These are phyloP conservation scores for Neogale vison DNA, from an alignment of 2,113 vertebrate species.

Conservation along the genomic window DNA sequence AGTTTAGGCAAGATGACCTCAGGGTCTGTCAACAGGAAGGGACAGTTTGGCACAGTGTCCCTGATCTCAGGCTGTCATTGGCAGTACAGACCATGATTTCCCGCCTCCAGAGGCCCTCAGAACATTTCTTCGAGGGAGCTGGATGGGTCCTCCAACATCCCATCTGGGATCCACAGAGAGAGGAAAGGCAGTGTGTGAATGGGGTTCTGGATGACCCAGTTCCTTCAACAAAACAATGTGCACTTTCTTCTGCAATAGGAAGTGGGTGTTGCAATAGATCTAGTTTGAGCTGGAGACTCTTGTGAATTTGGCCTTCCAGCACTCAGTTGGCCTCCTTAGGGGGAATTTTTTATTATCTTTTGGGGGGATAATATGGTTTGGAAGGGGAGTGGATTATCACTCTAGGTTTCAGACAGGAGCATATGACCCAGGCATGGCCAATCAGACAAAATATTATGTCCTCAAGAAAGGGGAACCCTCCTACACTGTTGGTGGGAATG, in stretches of 20 bases:
- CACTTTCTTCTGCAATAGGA: not conserved
- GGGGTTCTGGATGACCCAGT: not conserved
- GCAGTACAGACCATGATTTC: no score
- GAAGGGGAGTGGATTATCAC: not conserved
- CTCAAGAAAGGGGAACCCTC: no score
- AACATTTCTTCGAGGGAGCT: not conserved
- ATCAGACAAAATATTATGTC: not conserved
- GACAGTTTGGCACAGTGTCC: not conserved
- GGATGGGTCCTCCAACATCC: not conserved
- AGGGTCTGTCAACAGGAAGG: not conserved
- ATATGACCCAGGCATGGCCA: not conserved
- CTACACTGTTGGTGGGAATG: no score
- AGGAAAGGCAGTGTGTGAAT: not conserved
- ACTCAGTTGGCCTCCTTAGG: not conserved
- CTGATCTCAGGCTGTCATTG: not conserved
- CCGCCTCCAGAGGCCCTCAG: not conserved
- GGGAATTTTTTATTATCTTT: not conserved
- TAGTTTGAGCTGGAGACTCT: not conserved
- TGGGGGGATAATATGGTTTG: not conserved
- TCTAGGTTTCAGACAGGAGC: not conserved
- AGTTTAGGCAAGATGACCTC: not conserved
- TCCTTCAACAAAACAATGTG: not conserved
- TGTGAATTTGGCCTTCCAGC: not conserved
- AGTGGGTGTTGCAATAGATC: rapidly evolving
- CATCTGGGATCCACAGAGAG: rapidly evolving